Evolutionary conservation across 37 sponge, comb jelly and placozoan species (phyloP).

Genomic region (Ephydatia muelleri): DNA sequence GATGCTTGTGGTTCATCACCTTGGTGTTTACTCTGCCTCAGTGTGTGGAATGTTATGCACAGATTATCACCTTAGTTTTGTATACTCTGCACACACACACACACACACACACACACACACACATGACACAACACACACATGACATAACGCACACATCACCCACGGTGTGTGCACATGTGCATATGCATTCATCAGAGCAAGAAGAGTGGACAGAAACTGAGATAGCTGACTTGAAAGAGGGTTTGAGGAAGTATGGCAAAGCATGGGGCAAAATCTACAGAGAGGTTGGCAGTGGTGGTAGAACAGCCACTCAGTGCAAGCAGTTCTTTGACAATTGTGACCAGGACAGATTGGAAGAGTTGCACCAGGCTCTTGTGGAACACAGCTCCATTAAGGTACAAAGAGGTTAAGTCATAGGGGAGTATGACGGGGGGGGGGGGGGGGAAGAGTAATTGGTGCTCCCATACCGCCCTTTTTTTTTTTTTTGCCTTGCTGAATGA

Average conservation of each 20-base stretch:
- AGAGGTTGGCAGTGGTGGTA: slow-evolving; percentile 42
- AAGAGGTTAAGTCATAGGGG: no score
- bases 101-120: no score
- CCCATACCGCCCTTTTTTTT: not conserved
- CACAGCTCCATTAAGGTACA: slow-evolving; percentile 58
- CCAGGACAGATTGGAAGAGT: slow-evolving; percentile 17
- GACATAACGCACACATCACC: no score
- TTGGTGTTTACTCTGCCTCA: not conserved
- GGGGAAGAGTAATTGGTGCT: not conserved
- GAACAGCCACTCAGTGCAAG: slow-evolving; percentile 78
- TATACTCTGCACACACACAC: no score
- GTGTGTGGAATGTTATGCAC: not conserved
- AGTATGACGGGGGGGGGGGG: not conserved
- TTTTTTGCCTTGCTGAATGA: not conserved
- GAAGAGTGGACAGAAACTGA: slow-evolving; percentile 73
- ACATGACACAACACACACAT: not conserved
- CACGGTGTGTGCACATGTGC: not conserved
- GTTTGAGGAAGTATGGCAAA: slow-evolving; percentile 66
- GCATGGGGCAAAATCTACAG: slow-evolving; percentile 75
- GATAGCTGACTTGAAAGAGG: slow-evolving; percentile 62
- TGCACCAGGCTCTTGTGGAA: slow-evolving; percentile 57
- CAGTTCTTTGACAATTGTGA: slow-evolving; percentile 66
- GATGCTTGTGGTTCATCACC: not conserved
- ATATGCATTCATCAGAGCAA: slow-evolving; percentile 18
- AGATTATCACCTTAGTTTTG: no score